Evolutionary conservation across 1,140 invertebrate species (phyloP), one percentile per base, ranked within the genome.

Genomic region (Catajapyx aquilonaris): DNA sequence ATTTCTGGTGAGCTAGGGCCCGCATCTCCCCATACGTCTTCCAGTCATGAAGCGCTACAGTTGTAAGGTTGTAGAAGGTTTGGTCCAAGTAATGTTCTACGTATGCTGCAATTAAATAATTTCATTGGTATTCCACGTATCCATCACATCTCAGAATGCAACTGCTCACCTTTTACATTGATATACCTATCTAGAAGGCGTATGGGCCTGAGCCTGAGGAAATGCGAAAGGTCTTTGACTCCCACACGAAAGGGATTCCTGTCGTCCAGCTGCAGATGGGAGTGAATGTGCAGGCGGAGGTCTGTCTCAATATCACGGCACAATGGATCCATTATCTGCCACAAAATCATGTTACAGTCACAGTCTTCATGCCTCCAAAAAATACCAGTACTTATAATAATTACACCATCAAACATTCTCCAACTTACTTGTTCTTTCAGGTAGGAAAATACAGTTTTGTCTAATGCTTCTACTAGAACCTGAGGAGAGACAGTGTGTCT

Each of bases 61-160:
- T 91, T 1, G 91, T 96, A 46, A 97, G 63, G 59, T 97, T 95
- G 58, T 99, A 98, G 59, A 95, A 97, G 43, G 83, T 94, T 45
- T 75, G 74, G 44, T 90, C 86, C 30, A 99, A 64, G 56, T 96
- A 94, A 52, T 86, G 73, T 56, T 95, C 91, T 3, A 91, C 70
- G 49, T 74, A 56, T 31, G 63, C 58, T 72, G 57, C 37, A 50
- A 51, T 37, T 9, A 9, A 5, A 11, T 9, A 30, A 25, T 20
- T 20, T 36, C 5, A 10, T 21, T 36, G 23, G 19, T 7, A 16
- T 21, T 22, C 35, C 7, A 13, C 13, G 13, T 28, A 28, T 9
- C 7, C 13, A 28, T 28, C 23, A 28, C 7, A 13, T 9, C 23
- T 13, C 23, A 9, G 7, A 9, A 28, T 9, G 13, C 13, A 28